Evolutionary conservation across 2,797 vertebrate genomes (phyloP).

Genomic region (Paguma larvata): DNA sequence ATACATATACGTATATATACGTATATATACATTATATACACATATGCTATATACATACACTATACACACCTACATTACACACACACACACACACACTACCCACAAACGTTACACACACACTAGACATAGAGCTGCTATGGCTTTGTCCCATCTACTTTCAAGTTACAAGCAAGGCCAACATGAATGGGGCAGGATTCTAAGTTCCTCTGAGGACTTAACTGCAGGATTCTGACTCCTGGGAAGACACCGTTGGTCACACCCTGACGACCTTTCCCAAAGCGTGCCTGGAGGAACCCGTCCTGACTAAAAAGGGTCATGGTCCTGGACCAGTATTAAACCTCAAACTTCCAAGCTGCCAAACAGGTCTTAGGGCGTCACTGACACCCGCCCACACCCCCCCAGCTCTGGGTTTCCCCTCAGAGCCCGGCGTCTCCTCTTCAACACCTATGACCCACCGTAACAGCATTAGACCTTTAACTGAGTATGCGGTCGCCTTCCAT

Average conservation of each 20-base stretch:
- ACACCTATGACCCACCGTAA: conserved; percentile 62
- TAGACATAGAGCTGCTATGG: neutral
- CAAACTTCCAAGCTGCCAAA: conserved; percentile 70
- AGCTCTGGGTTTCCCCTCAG: conserved; percentile 2
- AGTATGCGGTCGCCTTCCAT: conserved; percentile 82
- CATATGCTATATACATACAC: neutral
- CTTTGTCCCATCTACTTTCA: neutral
- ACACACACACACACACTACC: accelerated
- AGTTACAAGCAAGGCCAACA: neutral
- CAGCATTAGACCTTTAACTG: conserved; percentile 80
- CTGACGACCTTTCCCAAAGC: neutral
- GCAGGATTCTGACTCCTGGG: neutral
- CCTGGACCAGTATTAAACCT: conserved; percentile 55
- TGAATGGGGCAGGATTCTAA: neutral
- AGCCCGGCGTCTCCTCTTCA: conserved; percentile 69
- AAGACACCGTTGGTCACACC: accelerated
- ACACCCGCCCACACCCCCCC: neutral
- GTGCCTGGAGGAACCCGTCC: neutral
- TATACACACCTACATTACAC: too few relatives aligned
- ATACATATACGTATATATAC: too few relatives aligned
- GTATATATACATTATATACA: neutral
- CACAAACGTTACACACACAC: neutral
- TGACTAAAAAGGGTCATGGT: neutral
- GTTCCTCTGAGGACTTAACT: neutral
- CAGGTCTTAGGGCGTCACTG: neutral